Conservation (phyloP, 2,113 vertebrate species). For the Cnemophilus loriae region DNA sequence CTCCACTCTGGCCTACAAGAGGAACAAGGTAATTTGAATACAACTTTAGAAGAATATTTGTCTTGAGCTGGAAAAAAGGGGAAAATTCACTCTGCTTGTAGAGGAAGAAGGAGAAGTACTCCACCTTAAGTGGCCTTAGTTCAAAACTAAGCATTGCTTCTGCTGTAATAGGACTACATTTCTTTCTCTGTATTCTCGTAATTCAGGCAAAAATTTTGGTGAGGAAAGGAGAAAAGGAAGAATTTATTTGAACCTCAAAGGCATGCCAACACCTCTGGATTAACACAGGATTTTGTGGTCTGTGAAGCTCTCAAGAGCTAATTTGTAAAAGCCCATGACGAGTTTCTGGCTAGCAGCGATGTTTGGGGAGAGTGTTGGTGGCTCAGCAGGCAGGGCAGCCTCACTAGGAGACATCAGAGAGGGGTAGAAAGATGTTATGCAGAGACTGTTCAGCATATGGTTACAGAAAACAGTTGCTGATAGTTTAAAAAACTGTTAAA, state of each 20-base stretch:
- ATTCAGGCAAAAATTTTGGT: neutral
- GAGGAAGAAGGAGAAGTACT: neutral
- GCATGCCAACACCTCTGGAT: neutral
- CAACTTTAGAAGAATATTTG: neutral
- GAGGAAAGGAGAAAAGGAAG: neutral
- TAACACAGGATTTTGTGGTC: neutral
- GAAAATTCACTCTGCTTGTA: neutral
- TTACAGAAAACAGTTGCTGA: neutral
- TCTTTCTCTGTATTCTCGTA: neutral
- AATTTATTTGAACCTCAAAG: neutral
- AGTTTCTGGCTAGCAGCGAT: neutral
- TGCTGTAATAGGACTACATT: neutral
- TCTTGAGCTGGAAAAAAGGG: neutral
- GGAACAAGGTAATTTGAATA: neutral
- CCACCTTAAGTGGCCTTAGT: neutral
- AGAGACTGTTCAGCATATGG: neutral
- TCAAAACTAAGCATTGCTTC: neutral
- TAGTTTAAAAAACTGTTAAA: neutral
- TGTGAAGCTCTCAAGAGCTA: neutral
- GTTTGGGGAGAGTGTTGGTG: neutral
- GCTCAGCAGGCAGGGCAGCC: neutral
- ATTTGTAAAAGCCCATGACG: accelerated
- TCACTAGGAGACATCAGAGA: neutral
- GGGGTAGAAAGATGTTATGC: neutral
- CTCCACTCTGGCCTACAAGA: neutral